These are phyloP conservation scores for Heliconius aoede DNA, from an alignment of 2,888 invertebrate genomes.

Conservation along the genomic window DNA sequence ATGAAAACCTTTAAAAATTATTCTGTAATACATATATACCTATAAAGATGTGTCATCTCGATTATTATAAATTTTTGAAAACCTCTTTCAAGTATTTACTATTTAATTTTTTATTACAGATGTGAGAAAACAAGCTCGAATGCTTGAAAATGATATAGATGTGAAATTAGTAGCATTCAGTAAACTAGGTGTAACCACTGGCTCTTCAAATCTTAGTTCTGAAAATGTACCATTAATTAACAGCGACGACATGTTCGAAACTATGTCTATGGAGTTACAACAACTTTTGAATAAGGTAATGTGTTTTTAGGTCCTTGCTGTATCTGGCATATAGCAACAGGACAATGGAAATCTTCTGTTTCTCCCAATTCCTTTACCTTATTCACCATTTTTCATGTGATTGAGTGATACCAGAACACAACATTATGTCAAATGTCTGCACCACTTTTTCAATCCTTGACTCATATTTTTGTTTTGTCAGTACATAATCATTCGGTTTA, in stretches of 20 bases:
- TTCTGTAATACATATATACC: background rate
- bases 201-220: slow-evolving; percentile 79
- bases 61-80: background rate
- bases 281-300: slow-evolving; percentile 90
- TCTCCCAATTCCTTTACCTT: too few relatives aligned
- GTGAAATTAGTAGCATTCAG: slow-evolving; percentile 97
- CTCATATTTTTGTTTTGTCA: too few relatives aligned
- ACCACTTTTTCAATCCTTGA: too few relatives aligned
- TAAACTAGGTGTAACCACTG: slow-evolving; percentile 92
- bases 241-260: slow-evolving; percentile 95
- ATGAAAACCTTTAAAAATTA: background rate
- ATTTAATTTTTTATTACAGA: slow-evolving; percentile 82
- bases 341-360: background rate
- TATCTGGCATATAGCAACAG: background rate
- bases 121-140: slow-evolving; percentile 95
- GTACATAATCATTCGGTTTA: too few relatives aligned
- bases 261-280: slow-evolving; percentile 95
- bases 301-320: background rate
- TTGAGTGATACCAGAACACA: too few relatives aligned
- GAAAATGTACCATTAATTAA: slow-evolving; percentile 94
- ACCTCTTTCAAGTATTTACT: background rate
- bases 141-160: slow-evolving; percentile 98
- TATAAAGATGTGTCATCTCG: background rate
- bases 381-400: too few relatives aligned
- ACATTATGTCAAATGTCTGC: too few relatives aligned